phyloP scores from a whole-genome alignment of 2,113 vertebrate genomes.

The Calyptomena viridis region DNA sequence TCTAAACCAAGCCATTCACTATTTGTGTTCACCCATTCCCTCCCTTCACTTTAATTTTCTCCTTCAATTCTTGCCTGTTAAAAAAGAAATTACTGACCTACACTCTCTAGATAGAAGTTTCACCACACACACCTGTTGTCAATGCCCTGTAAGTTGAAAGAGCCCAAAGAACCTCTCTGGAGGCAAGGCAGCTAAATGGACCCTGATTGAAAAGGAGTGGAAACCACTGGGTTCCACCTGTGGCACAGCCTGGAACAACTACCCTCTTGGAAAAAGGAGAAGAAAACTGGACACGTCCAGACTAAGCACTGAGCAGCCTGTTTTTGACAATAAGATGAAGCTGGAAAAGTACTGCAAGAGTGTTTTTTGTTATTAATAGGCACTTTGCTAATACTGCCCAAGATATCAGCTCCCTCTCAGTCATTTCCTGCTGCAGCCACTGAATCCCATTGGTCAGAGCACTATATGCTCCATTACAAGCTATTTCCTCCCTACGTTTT shows the following conservation, averaged over 20 bases:
- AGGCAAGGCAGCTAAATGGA: neutral
- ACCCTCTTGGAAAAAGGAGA: neutral
- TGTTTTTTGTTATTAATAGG: slow-evolving; percentile 29
- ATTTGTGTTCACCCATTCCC: neutral
- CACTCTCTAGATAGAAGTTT: neutral
- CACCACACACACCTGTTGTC: neutral
- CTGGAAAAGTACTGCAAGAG: neutral
- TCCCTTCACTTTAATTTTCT: neutral
- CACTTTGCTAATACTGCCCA: slow-evolving; percentile 11
- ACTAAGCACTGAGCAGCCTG: neutral
- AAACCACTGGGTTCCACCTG: neutral
- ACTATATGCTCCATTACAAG: slow-evolving; percentile 36
- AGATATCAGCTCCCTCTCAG: neutral
- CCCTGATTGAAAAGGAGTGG: neutral
- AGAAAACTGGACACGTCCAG: neutral
- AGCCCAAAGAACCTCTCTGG: neutral
- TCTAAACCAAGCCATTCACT: neutral
- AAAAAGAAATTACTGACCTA: neutral
- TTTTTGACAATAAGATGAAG: neutral
- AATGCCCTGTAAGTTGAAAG: neutral
- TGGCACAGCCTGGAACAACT: neutral
- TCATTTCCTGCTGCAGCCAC: slow-evolving; percentile 28
- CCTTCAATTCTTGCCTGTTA: neutral
- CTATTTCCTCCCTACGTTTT: neutral
- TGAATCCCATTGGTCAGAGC: neutral